Evolutionary conservation across 2,797 vertebrate genomes (phyloP).

Genomic region (Chelon auratus): DNA sequence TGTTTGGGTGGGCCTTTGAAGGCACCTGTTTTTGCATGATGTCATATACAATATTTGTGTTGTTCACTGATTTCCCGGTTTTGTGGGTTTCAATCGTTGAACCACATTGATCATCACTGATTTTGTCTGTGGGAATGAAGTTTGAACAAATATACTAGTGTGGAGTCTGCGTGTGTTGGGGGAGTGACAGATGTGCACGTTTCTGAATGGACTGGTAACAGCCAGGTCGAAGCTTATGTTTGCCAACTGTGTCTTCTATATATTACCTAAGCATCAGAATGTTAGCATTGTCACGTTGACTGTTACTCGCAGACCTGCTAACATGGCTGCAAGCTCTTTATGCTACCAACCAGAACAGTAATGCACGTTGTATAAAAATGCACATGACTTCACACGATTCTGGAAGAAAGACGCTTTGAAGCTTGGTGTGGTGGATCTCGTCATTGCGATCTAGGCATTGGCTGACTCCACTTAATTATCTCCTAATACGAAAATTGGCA

Average conservation of each 20-base stretch:
- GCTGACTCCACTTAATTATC: no score
- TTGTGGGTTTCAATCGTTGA: constrained; percentile 6
- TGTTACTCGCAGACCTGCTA: neutral
- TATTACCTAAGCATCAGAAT: constrained; percentile 1
- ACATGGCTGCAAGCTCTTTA: neutral
- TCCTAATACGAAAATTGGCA: no score
- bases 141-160: neutral
- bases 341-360: no score
- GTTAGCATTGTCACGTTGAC: neutral
- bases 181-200: no score
- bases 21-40: constrained; percentile 54
- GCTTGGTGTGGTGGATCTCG: no score
- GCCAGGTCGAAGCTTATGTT: no score
- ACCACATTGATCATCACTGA: constrained; percentile 7
- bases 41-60: constrained; percentile 29
- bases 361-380: no score
- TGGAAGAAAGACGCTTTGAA: no score
- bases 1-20: constrained; percentile 6
- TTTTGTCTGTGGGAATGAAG: neutral
- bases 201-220: no score
- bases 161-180: neutral
- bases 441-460: no score
- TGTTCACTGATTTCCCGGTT: constrained; percentile 2
- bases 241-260: neutral
- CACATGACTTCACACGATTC: no score